Conservation (phyloP, 2,113 vertebrate species). For the Phrynosoma platyrhinos region DNA sequence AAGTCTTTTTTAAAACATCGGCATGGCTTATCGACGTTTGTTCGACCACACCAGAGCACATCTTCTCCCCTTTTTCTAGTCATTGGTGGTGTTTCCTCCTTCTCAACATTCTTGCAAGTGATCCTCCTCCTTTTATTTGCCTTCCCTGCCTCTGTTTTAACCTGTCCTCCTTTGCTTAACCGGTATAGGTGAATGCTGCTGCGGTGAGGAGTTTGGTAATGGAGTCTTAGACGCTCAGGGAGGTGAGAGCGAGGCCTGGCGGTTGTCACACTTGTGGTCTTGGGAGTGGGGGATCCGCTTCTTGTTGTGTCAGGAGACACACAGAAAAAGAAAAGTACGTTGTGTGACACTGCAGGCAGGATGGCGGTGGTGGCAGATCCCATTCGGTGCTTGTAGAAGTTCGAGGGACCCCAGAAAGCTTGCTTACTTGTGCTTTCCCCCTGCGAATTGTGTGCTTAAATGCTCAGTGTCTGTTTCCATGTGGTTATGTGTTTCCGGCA, state of each 20-base stretch:
- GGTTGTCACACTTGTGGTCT: constrained; percentile 1
- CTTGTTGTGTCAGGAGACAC: constrained; percentile 36
- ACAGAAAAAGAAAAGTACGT: background rate
- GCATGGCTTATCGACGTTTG: too few relatives aligned
- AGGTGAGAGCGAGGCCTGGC: constrained; percentile 61
- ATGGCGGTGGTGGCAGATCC: background rate
- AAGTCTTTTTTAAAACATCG: too few relatives aligned
- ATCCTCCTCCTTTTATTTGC: background rate
- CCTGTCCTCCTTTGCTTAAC: constrained; percentile 66
- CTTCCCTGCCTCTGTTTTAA: constrained; percentile 53
- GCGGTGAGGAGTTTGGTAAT: constrained; percentile 59
- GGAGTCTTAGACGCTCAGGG: constrained; percentile 64
- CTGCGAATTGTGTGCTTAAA: constrained; percentile 40
- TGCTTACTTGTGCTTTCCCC: constrained; percentile 53
- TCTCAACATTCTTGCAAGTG: background rate
- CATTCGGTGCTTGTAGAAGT: constrained; percentile 22
- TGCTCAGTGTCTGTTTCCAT: constrained; percentile 48
- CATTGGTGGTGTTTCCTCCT: too few relatives aligned
- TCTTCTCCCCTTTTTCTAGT: too few relatives aligned
- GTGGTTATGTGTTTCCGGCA: constrained; percentile 32
- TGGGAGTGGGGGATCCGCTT: constrained; percentile 24
- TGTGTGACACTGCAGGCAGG: background rate
- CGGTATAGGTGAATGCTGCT: constrained; percentile 74
- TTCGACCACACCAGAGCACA: too few relatives aligned
- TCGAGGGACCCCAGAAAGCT: constrained; percentile 40